Evolutionary conservation across 35 echinoderm and acorn worm genomes (phyloP), one percentile per base, ranked within the genome.

Genomic region (Diadema setosum): DNA sequence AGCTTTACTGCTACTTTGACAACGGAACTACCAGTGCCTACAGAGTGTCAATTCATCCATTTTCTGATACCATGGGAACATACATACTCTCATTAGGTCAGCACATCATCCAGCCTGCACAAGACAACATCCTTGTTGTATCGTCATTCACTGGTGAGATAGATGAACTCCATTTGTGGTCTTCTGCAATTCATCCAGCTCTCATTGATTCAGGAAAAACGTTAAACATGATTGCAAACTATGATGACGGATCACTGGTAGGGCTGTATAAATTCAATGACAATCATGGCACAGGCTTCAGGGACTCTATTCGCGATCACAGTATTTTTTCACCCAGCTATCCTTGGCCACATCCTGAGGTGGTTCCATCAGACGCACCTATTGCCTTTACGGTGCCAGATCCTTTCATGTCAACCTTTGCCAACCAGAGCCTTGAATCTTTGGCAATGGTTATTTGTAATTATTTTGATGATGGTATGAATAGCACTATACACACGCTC

Each of bases 121-220:
- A 89, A 50, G 40, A 78, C 18, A 33, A 69, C 18, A 80, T 81
- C 26, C 42, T 48, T 17, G 61, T 97, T 5, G 61, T 90, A 16
- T 80, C 67, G 33, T 61, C 90, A 32, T 97, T 97, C 39, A 25
- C 36, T 82, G 90, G 90, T 42, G 86, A 89, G 48, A 50, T 96
- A 26, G 94, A 93, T 45, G 90, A 97, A 58, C 49, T 97, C n/a
- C 81, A 87, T 11, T 86, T 97, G 24, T 97, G 94, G 94, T 65
- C 84, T 40, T 50, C 45, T 17, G 52, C 86, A 36, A 84, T 97
- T 24, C 87, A 73, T 4, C 94, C 94, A 29, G 90, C 90, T 33
- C 88, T 93, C 76, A 70, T 92, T 30, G 89, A 85, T 59, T 84
- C 32, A 86, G 49, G 26, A 59, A 57, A 21, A 61, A 50, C 39